Evolutionary conservation across 2,888 invertebrate species (phyloP).

Genomic region (Melanophora roralis): DNA sequence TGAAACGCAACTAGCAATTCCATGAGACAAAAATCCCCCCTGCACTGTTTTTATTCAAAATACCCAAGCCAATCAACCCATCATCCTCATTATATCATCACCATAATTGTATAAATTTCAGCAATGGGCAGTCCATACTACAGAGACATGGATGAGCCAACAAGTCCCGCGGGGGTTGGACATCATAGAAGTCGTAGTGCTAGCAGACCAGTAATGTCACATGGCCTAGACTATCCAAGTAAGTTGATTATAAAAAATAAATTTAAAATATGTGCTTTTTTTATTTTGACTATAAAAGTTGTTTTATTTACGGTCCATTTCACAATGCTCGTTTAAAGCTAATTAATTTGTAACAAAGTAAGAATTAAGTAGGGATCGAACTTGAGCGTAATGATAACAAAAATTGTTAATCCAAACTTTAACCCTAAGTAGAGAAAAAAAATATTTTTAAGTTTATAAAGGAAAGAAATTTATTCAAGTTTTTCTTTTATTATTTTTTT

Average conservation of each 20-base stretch:
- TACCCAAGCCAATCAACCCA: slow-evolving; percentile 64
- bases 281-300: too few species aligned
- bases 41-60: slow-evolving; percentile 68
- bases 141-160: slow-evolving; percentile 89
- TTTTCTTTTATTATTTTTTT: too few species aligned
- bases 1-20: slow-evolving; percentile 71
- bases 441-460: too few species aligned
- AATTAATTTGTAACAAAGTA: too few species aligned
- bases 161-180: slow-evolving; percentile 91
- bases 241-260: slow-evolving; percentile 56
- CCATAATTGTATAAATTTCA: slow-evolving; percentile 77
- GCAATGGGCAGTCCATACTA: slow-evolving; percentile 83
- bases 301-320: too few species aligned
- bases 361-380: too few species aligned
- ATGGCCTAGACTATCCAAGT: slow-evolving; percentile 81
- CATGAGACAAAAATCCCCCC: slow-evolving; percentile 65
- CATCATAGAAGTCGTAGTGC: slow-evolving; percentile 89
- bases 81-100: slow-evolving; percentile 78
- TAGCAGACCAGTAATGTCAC: slow-evolving; percentile 82
- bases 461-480: too few species aligned
- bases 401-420: too few species aligned
- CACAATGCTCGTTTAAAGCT: too few species aligned
- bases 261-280: not conserved
- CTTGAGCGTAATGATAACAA: too few species aligned
- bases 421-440: too few species aligned